These are phyloP conservation scores for Pavo muticus DNA, from an alignment of 2,113 vertebrate species.

Conservation along the genomic window DNA sequence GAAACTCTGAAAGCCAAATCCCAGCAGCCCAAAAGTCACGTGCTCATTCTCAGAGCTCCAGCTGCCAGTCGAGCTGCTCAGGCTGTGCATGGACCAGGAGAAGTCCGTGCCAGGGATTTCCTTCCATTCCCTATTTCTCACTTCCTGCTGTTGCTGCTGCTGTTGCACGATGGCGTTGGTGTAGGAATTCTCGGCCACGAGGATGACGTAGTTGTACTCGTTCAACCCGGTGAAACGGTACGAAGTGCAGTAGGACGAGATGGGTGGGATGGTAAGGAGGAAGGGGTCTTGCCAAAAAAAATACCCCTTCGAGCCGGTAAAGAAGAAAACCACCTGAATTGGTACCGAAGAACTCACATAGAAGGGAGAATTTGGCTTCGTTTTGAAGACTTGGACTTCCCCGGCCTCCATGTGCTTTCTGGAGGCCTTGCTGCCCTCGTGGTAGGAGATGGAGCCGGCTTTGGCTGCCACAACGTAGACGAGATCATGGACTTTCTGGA, in stretches of 20 bases:
- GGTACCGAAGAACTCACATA: rapidly evolving
- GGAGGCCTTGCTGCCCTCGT: rapidly evolving
- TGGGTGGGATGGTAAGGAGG: conserved; percentile 68
- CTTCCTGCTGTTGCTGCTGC: too few relatives aligned
- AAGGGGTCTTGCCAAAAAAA: conserved; percentile 61
- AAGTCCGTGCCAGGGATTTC: conserved; percentile 60
- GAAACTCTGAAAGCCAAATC: conserved; percentile 53
- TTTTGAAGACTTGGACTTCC: rapidly evolving
- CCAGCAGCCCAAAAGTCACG: conserved; percentile 67
- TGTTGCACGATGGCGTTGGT: background rate
- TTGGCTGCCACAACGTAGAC: conserved; percentile 70
- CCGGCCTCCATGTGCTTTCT: rapidly evolving
- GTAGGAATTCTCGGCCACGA: conserved; percentile 42
- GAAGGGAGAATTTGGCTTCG: rapidly evolving
- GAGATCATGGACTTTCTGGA: conserved; percentile 9
- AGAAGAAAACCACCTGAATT: conserved; percentile 5
- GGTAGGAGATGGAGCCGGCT: conserved; percentile 30
- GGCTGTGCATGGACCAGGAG: conserved; percentile 71
- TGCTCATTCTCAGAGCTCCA: background rate
- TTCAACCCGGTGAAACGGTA: conserved; percentile 57
- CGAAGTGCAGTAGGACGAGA: conserved; percentile 62
- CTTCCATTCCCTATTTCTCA: conserved; percentile 43
- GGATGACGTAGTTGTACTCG: conserved; percentile 35
- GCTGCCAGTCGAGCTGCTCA: rapidly evolving
- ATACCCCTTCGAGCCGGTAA: rapidly evolving